Conservation (phyloP, 2,797 vertebrate species). For the Cirrhinus molitorella region DNA sequence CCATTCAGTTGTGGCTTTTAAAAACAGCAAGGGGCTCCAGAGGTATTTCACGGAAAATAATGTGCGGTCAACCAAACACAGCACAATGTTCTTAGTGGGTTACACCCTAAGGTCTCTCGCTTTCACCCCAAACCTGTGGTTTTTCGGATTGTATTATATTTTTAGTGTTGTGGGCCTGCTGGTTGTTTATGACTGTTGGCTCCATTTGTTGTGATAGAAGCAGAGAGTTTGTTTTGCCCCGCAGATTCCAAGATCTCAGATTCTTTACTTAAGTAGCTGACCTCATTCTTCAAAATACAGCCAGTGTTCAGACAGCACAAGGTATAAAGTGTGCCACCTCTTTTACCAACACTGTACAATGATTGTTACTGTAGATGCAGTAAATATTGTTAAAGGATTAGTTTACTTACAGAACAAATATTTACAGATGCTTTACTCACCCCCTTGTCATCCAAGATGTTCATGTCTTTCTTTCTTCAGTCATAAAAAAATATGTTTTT, state of each 20-base stretch:
- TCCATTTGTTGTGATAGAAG: conserved; percentile 23
- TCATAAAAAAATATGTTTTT: too few species aligned
- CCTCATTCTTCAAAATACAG: conserved; percentile 78
- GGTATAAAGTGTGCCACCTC: not conserved
- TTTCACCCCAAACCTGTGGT: not conserved
- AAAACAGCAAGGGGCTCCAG: conserved; percentile 19
- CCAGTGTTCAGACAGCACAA: conserved; percentile 66
- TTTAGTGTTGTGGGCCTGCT: not conserved
- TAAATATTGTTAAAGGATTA: not conserved
- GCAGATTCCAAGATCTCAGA: conserved; percentile 37
- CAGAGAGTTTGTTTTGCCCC: conserved; percentile 26
- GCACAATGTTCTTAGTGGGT: conserved; percentile 29
- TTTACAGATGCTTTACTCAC: too few species aligned
- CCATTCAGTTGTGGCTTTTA: conserved; percentile 29
- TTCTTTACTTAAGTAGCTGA: conserved; percentile 74
- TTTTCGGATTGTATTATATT: not conserved
- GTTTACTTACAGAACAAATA: too few species aligned
- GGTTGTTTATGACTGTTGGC: conserved; percentile 14
- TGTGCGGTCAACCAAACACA: conserved; percentile 29
- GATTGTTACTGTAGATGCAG: not conserved
- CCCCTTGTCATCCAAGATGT: too few species aligned
- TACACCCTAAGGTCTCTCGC: conserved; percentile 21
- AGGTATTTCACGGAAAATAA: conserved; percentile 18
- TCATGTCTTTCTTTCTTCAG: too few species aligned
- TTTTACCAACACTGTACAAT: not conserved